Percentiles rank a stretch among this genome's conserved stretches.
Conservation (phyloP, 2,797 vertebrate genomes). For the Rhodeus uyekii region DNA sequence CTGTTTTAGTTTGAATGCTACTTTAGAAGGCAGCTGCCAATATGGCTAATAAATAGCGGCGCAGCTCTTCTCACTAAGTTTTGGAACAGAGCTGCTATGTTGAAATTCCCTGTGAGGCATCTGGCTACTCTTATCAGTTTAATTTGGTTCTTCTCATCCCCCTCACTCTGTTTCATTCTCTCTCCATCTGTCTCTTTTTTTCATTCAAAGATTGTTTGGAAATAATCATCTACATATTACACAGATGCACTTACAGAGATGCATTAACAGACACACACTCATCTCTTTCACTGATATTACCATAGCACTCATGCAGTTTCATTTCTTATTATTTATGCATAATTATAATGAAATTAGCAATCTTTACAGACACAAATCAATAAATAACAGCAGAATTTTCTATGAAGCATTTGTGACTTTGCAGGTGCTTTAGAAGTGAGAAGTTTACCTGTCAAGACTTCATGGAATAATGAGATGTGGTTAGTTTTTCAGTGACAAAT, state of each 20-base stretch:
- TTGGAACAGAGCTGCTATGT: not conserved
- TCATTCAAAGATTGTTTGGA: conserved; percentile 8
- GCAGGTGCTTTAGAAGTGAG: not conserved
- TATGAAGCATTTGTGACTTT: not conserved
- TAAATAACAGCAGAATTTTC: not conserved
- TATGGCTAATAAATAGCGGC: not conserved
- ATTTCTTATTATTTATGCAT: not conserved
- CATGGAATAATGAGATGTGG: not conserved
- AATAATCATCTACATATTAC: not conserved
- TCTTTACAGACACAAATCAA: not conserved
- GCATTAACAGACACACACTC: not conserved
- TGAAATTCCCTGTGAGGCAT: conserved; percentile 23
- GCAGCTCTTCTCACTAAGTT: not conserved
- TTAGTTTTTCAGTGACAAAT: not conserved
- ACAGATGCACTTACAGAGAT: conserved; percentile 9
- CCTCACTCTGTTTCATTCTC: conserved; percentile 13
- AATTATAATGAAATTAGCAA: not conserved
- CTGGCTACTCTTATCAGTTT: conserved; percentile 11
- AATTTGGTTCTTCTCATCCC: not conserved
- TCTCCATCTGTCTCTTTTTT: conserved; percentile 10
- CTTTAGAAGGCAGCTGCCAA: not conserved
- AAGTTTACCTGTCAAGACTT: not conserved
- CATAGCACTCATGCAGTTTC: not conserved
- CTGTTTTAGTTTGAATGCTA: conserved; percentile 5
- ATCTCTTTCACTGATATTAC: not conserved